Base-by-base conservation (phyloP, 2,888 invertebrate genomes). In the Enchytraeus crypticus region DNA sequence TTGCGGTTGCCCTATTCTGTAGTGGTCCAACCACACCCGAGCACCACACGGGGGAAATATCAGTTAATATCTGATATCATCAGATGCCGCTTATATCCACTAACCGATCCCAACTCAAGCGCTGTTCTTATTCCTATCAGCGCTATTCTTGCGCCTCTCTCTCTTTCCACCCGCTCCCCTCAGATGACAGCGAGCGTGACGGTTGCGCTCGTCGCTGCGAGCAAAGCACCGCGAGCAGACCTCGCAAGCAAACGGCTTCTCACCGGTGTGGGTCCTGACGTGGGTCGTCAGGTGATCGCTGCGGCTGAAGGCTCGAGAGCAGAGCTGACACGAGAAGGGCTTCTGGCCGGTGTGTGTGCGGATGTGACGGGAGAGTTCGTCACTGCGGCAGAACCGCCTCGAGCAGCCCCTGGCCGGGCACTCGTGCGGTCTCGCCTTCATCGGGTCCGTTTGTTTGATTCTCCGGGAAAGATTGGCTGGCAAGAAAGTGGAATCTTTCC, bases 201-300 rank as follows among this genome's bases (percentile, higher is more conserved):
- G 85, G 81, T 98, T 99, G 84, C 97, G 95, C 83, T 98, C 98
- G 82, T 98, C 98, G 70, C 92, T 93, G 64, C 97, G 86, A 58
- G 98, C 98, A 80, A 98, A 98, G 81, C 96, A 96, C 29, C 97
- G 85, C 0, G 95, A 96, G 82, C 98, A 98, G 61, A 92, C 88
- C 79, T 97, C 96, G 81, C 98, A 98, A 59, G 91, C 89, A 83
- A 98, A 98, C 30, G 98, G 98, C 77, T 98, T 98, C 80, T 98
- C 98, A 21, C 83, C 83, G 86, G 84, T 96, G 89, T 75, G 97
- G 86, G 77, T 84, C 33, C 97, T 85, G 64, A 97, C 92, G 82
- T 98, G 98, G 67, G 98, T 99, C 74, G 98, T 98, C 68, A 98
- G 83, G 81, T 99, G 98, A 80, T 99, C 98, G 68, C 92, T 92